Conservation (phyloP, 1,140 invertebrate genomes). For the Calycopis cecrops region DNA sequence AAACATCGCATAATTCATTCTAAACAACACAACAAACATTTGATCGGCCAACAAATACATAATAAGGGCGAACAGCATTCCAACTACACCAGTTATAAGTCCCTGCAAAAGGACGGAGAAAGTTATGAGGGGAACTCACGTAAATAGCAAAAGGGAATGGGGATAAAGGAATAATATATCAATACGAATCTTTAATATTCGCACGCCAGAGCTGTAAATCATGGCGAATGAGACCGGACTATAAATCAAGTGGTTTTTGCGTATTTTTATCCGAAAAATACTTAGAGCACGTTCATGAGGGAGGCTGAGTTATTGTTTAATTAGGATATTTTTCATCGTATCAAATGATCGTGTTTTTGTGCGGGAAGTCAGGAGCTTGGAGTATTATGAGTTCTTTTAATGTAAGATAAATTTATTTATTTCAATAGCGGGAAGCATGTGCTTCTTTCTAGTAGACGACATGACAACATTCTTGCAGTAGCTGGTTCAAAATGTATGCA, state of each 20-base stretch:
- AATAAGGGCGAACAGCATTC: slow-evolving; percentile 19
- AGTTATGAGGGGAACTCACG: slow-evolving; percentile 67
- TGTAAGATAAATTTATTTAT: too few relatives aligned
- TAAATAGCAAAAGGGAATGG: slow-evolving; percentile 69
- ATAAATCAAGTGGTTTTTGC: slow-evolving; percentile 58
- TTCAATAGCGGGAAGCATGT: too few relatives aligned
- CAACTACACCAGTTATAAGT: slow-evolving; percentile 40
- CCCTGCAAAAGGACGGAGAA: slow-evolving; percentile 62
- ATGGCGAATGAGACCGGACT: slow-evolving; percentile 64
- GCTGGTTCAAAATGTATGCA: too few relatives aligned
- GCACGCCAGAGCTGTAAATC: slow-evolving; percentile 67
- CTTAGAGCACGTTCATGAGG: slow-evolving; percentile 27
- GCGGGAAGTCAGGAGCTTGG: too few relatives aligned
- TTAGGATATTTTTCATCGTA: slow-evolving; percentile 6
- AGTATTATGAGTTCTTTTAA: too few relatives aligned
- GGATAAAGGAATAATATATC: slow-evolving; percentile 74
- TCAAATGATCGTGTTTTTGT: too few relatives aligned
- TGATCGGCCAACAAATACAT: slow-evolving; percentile 24
- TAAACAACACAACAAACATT: slow-evolving; percentile 8
- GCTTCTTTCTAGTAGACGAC: too few relatives aligned
- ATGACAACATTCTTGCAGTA: too few relatives aligned
- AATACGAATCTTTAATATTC: slow-evolving; percentile 74
- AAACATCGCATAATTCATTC: too few relatives aligned
- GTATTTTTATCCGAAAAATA: slow-evolving; percentile 44
- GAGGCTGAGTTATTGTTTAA: slow-evolving; percentile 11